These are phyloP conservation scores for Pangasianodon gigas DNA, from an alignment of 2,113 vertebrate species.

Conservation along the genomic window DNA sequence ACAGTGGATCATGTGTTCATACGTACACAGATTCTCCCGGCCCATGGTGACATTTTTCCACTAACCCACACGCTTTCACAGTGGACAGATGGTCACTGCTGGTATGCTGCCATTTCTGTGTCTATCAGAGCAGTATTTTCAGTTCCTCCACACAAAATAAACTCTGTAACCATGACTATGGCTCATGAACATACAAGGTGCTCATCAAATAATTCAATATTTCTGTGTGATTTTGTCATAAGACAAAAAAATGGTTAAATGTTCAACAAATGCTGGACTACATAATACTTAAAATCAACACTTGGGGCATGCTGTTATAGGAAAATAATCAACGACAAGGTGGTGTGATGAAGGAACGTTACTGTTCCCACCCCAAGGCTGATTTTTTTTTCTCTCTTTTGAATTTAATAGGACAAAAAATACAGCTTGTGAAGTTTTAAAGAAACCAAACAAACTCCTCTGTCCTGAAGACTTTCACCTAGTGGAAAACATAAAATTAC, in stretches of 20 bases:
- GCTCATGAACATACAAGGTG: not conserved
- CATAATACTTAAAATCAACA: too few relatives aligned
- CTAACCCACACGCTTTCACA: conserved; percentile 10
- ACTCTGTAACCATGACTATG: not conserved
- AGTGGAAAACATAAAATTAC: too few relatives aligned
- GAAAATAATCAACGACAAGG: not conserved
- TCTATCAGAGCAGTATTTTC: conserved; percentile 16
- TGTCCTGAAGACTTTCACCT: too few relatives aligned
- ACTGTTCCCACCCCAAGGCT: not conserved
- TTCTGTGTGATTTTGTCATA: not conserved
- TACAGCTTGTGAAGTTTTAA: too few relatives aligned
- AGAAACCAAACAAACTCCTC: too few relatives aligned
- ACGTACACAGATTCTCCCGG: not conserved
- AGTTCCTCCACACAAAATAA: not conserved
- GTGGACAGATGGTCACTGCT: conserved; percentile 51
- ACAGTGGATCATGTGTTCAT: not conserved
- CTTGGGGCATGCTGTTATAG: not conserved
- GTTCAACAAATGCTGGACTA: not conserved
- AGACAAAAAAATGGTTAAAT: conserved; percentile 14
- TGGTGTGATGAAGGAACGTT: not conserved
- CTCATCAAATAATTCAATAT: not conserved
- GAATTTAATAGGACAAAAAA: too few relatives aligned
- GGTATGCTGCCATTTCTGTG: conserved; percentile 37
- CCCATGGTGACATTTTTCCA: not conserved
- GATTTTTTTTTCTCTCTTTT: too few relatives aligned